Evolutionary conservation across 2,113 vertebrate species (phyloP).

Genomic region (Cyprinodon variegatus): DNA sequence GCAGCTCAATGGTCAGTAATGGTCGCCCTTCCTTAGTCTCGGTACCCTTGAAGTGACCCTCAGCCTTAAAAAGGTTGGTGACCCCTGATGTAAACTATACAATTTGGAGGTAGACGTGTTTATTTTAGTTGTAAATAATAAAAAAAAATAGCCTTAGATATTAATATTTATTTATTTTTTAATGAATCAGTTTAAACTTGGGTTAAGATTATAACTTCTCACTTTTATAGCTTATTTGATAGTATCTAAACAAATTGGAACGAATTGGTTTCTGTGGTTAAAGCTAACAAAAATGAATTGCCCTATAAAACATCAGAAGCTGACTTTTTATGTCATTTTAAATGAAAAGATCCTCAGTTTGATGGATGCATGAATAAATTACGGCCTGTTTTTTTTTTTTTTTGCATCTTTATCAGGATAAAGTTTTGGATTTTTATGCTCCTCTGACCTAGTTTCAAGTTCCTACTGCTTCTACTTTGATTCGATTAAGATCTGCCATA

Average conservation of each 20-base stretch:
- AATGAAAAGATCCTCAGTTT: background rate
- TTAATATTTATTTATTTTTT: too few species aligned
- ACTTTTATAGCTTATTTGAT: background rate
- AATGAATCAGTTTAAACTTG: background rate
- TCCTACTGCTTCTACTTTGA: background rate
- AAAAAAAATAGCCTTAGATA: too few species aligned
- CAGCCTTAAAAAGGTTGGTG: too few species aligned
- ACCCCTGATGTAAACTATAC: too few species aligned
- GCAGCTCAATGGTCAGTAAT: too few species aligned
- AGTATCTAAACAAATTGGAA: background rate
- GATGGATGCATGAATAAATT: background rate
- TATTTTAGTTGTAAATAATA: too few species aligned
- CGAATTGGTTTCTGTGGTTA: background rate
- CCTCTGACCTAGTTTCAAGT: background rate
- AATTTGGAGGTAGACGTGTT: too few species aligned
- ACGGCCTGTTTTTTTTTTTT: background rate
- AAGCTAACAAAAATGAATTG: background rate
- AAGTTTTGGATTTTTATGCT: background rate
- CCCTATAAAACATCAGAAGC: background rate
- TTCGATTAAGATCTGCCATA: conserved; percentile 6
- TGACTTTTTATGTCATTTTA: background rate
- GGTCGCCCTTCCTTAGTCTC: too few species aligned
- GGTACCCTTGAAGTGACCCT: too few species aligned
- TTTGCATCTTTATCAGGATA: background rate
- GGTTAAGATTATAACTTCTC: background rate